Base-by-base conservation (phyloP, 2,113 vertebrate genomes). In the Heteronetta atricapilla region DNA sequence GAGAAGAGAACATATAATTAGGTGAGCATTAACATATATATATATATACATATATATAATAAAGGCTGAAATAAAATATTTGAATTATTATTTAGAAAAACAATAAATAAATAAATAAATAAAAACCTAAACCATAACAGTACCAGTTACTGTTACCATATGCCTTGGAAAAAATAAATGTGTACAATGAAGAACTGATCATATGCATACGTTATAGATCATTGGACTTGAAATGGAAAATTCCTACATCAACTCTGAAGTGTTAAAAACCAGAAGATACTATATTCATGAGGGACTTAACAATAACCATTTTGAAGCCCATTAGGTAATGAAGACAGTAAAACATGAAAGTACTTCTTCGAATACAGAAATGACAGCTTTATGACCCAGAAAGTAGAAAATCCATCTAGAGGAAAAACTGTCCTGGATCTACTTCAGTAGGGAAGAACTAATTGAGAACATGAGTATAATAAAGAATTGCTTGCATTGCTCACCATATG, bases 341-440 rank as follows among this genome's bases (percentile, higher is more conserved):
- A 96, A 96, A 88, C 77, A 93, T 68, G 50, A 53, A 93, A 90
- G 60, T 92, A 88, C 88, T 90, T 95, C 94, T 80, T 95, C 86
- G 93, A 97, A 93, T 89, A 89, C 86, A 76, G 86, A 84, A 69
- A 86, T 94, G 94, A 96, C 90, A 97, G 94, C 80, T 96, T 96
- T 95, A 96, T 94, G 92, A 96, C 86, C 82, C 94, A 95, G 93
- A 97, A 96, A 96, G 92, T 19, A 92, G 92, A 94, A 96, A 96
- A 96, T 86, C 86, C 33, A 94, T 93, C 88, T 62, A 93, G 64
- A 95, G 88, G 72, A 93, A 92, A 97, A 95, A 88, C 79, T 86
- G 90, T 88, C 82, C 86, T 90, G 90, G 42, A 78, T 82, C 90
- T 91, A 46, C 79, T 91, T 94, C 92, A 95, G 53, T 11, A 83